These are phyloP conservation scores for Oxyscelio sp. DNA, from an alignment of 2,888 invertebrate species.

Conservation along the genomic window DNA sequence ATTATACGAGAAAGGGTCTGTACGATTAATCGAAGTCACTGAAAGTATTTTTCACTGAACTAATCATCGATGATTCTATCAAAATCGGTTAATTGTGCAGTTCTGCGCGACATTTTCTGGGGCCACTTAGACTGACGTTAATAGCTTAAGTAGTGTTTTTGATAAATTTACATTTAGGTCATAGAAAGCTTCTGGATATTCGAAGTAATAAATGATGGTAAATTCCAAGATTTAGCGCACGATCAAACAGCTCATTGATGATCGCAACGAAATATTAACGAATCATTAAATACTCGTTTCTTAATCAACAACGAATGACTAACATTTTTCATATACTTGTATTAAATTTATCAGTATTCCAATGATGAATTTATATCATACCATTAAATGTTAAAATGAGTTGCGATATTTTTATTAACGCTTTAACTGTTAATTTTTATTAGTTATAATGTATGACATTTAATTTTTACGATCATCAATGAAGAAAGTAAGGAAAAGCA, in stretches of 20 bases:
- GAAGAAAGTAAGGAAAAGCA: constrained; percentile 21
- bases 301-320: constrained; percentile 15
- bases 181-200: constrained; percentile 13
- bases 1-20: constrained; percentile 9
- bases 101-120: constrained; percentile 40
- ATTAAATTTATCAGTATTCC: constrained; percentile 15
- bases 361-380: not conserved
- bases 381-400: not conserved
- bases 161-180: constrained; percentile 46
- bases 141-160: constrained; percentile 54
- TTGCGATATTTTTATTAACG: constrained; percentile 5
- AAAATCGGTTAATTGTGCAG: constrained; percentile 47
- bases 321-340: not conserved
- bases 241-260: constrained; percentile 42
- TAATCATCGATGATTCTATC: not conserved
- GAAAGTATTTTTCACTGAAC: constrained; percentile 5
- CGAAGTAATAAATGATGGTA: constrained; percentile 1
- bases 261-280: constrained; percentile 30
- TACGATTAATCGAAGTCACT: constrained; percentile 22
- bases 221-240: constrained; percentile 66
- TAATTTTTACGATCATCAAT: constrained; percentile 51
- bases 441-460: not conserved
- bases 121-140: constrained; percentile 63
- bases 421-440: not conserved
- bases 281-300: constrained; percentile 20